Evolutionary conservation across 2,113 vertebrate genomes (phyloP).

Genomic region (Carlito syrichta): DNA sequence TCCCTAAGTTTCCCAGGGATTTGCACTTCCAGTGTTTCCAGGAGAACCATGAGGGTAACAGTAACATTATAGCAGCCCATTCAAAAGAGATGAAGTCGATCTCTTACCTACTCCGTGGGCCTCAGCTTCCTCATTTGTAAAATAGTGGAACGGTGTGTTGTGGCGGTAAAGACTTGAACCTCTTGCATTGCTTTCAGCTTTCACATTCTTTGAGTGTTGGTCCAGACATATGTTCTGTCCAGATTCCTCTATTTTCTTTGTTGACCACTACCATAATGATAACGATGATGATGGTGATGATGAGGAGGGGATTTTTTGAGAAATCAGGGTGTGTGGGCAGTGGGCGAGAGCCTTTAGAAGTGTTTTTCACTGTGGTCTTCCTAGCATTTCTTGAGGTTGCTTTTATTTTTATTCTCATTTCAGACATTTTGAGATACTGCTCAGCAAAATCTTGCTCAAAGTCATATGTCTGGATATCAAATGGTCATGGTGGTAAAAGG

Average conservation of each 20-base stretch:
- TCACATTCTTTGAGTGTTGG: not conserved
- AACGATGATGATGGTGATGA: fast-evolving
- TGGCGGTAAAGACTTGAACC: not conserved
- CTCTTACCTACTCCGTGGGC: too few relatives aligned
- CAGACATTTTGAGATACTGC: not conserved
- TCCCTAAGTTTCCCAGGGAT: not conserved
- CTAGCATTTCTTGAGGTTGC: not conserved
- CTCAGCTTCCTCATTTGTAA: not conserved
- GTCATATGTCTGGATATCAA: not conserved
- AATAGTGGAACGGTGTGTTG: not conserved
- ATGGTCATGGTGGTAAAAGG: too few relatives aligned
- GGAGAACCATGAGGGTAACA: not conserved
- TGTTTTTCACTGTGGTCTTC: not conserved
- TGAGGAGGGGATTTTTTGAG: not conserved
- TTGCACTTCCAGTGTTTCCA: not conserved
- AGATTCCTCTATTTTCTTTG: not conserved
- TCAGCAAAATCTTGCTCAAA: not conserved
- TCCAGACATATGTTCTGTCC: not conserved
- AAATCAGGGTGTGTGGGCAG: not conserved
- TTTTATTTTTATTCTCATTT: not conserved
- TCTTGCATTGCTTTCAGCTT: not conserved
- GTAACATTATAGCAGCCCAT: not conserved
- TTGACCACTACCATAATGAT: not conserved
- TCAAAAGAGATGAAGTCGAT: not conserved
- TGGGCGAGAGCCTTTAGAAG: not conserved